These are phyloP conservation scores for Sapajus apella DNA, from an alignment of 2,113 vertebrate genomes.

Conservation along the genomic window DNA sequence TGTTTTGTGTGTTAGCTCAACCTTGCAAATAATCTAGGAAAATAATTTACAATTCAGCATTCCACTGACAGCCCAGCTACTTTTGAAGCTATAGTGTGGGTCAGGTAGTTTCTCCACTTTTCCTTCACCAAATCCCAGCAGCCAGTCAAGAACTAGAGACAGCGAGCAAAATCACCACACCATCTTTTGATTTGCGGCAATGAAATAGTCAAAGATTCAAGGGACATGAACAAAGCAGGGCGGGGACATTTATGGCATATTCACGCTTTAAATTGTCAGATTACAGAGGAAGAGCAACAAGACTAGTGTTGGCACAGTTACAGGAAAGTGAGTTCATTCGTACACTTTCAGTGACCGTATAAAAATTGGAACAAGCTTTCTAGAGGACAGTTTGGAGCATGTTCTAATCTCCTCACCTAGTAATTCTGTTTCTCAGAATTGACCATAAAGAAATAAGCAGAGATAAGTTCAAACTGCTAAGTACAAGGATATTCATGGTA, in stretches of 20 bases:
- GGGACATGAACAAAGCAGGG: neutral
- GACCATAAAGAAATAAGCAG: neutral
- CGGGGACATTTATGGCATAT: neutral
- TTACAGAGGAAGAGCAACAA: neutral
- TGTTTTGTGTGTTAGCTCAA: slow-evolving; percentile 17
- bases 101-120: neutral
- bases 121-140: neutral
- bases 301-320: neutral
- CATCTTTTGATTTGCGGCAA: neutral
- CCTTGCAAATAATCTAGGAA: slow-evolving; percentile 51
- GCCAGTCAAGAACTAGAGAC: neutral
- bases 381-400: neutral
- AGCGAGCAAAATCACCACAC: neutral
- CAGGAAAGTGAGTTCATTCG: neutral
- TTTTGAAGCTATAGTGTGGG: neutral
- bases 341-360: neutral
- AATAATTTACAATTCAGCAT: slow-evolving; percentile 46
- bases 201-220: neutral
- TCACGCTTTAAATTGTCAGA: neutral
- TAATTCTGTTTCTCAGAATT: neutral
- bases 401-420: neutral
- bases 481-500: neutral
- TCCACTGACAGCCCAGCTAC: neutral
- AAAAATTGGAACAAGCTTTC: slow-evolving; percentile 5
- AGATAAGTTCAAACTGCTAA: neutral